A percentile compares a stretch with the other conserved stretches of the same genome.
These are phyloP conservation scores for Cataglyphis albicans DNA, from an alignment of 2,888 invertebrate species.

Conservation along the genomic window DNA sequence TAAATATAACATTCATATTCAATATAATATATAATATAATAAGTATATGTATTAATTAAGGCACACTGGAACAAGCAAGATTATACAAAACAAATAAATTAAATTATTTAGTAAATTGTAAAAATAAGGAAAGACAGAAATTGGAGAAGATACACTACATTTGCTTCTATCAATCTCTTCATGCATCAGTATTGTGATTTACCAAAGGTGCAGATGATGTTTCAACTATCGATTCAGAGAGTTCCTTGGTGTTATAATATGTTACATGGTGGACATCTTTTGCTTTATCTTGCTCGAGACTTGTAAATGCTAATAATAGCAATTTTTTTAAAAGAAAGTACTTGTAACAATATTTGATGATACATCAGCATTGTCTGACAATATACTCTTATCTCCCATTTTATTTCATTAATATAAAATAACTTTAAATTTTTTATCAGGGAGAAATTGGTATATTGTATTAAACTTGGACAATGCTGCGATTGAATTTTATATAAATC, in stretches of 20 bases:
- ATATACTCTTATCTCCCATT: neutral
- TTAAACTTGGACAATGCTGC: neutral
- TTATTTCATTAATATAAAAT: neutral
- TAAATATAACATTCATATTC: neutral
- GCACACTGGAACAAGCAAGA: neutral
- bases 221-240: constrained; percentile 31
- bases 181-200: constrained; percentile 40
- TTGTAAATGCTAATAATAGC: constrained; percentile 45
- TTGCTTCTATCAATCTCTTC: constrained; percentile 36
- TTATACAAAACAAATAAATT: neutral
- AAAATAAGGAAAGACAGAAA: neutral
- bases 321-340: constrained; percentile 11
- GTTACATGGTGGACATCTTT: constrained; percentile 13
- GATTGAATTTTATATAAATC: neutral
- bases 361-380: neutral
- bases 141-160: constrained; percentile 52
- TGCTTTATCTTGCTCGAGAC: constrained; percentile 15
- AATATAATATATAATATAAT: neutral
- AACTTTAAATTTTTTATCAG: neutral
- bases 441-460: neutral
- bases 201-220: constrained; percentile 22
- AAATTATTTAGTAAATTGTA: neutral
- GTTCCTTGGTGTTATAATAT: constrained; percentile 37
- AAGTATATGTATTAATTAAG: neutral
- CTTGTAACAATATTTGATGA: neutral